Evolutionary conservation across 2,797 vertebrate genomes (phyloP), one percentile per base, ranked within the genome.

Genomic region (Distichodus sexfasciatus): DNA sequence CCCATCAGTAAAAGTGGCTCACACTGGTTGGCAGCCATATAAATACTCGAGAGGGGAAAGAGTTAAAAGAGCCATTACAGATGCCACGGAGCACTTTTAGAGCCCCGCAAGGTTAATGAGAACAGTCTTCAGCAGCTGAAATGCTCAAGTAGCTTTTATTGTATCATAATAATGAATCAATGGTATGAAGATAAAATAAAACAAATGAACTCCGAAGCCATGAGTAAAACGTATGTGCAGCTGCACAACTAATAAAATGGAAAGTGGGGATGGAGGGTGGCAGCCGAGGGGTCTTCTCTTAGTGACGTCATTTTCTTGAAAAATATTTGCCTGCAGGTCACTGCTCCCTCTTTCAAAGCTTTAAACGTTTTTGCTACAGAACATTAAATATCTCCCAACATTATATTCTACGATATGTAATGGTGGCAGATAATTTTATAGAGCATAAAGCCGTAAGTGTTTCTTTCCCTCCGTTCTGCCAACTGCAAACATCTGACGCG

Each of bases 111-210:
- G 90, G 91, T 91, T 92, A 92, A 92, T 91, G 90, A 92, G 90
- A 90, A 91, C 85, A 87, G 88, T 87, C 87, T 86, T 84, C 85
- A 82, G 87, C 85, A 87, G 87, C 87, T 86, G 88, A 90, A 91
- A 92, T 90, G 91, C 91, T 91, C 90, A 92, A 92, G 89, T 91
- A 92, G 90, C 89, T 91, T 92, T 92, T 92, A 92, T 92, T 88
- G 89, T 92, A 91, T 92, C 91, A 91, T 91, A 91, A 91, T 91
- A 91, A 92, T 92, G 89, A 92, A 91, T 92, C 90, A 91, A 79
- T 78, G 80, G 83, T 70, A 64, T 74, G 81, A 89, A 92, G 90
- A 91, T 92, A 90, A 92, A 91, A 91, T 91, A 90, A 92, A 92
- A 92, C 88, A 91, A 92, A 92, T 91, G 90, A 92, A 91, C 88